Evolutionary conservation across 1,140 invertebrate genomes (phyloP).

Genomic region (Choristoneura fumiferana): DNA sequence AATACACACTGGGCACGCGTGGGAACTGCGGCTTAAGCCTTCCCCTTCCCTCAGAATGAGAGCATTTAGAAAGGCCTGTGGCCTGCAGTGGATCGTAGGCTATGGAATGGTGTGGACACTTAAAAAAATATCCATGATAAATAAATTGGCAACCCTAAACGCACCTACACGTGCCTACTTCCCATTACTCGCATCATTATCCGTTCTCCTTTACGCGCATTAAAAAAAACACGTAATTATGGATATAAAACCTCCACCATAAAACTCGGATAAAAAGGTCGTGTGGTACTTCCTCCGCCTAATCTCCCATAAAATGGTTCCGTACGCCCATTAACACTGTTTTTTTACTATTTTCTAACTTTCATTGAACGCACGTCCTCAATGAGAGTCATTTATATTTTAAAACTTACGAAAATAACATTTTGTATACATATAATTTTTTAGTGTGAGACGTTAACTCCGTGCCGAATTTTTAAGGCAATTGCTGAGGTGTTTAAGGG

Average conservation of each 20-base stretch:
- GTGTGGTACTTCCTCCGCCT: constrained; percentile 44
- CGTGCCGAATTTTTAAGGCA: constrained; percentile 43
- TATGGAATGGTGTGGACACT: no score
- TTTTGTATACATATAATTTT: constrained; percentile 42
- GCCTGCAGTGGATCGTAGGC: no score
- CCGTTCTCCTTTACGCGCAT: constrained; percentile 39
- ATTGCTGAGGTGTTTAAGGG: constrained; percentile 28
- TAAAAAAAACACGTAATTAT: constrained; percentile 49
- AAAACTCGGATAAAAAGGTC: constrained; percentile 49
- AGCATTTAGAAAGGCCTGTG: no score
- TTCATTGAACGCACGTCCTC: constrained; percentile 52
- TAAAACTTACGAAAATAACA: constrained; percentile 44
- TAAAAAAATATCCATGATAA: no score
- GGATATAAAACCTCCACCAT: constrained; percentile 48
- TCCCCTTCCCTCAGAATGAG: no score
- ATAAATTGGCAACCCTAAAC: background rate
- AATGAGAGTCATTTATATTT: constrained; percentile 48
- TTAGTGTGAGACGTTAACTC: constrained; percentile 42
- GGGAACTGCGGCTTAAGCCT: no score
- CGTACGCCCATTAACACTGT: constrained; percentile 44
- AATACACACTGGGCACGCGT: no score
- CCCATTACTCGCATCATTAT: constrained; percentile 32
- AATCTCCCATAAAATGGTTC: constrained; percentile 45
- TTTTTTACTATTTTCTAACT: constrained; percentile 41
- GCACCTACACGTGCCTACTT: constrained; percentile 26